Base-by-base conservation (phyloP, 1,140 invertebrate species). In the Papilio polyxenes region DNA sequence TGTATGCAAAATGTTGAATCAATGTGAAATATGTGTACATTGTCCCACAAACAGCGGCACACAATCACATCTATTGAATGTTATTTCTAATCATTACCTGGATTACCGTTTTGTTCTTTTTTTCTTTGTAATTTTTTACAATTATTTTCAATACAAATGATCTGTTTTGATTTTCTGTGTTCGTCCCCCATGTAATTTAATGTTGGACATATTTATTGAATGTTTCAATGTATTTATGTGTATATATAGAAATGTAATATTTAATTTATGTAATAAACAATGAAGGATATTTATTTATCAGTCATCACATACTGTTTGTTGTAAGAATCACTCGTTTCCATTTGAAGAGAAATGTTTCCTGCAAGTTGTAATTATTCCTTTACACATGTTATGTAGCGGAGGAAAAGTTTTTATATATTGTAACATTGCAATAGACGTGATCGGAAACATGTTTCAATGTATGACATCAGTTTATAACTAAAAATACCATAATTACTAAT, bases 111-210 rank as follows among this genome's bases (percentile, higher is more conserved):
- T 44, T 44, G 1, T 44, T 31, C 40, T 44, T 6, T 53, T 17
- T 53, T 53, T 53, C 10, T 53, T 53, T 53, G 15, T 17, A 15
- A 31, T 65, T 31, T 65, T 65, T 3, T 20, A 11, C 1, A 2
- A 4, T 31, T 10, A 11, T 31, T 23, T 65, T 65, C 10, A 31
- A 79, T n/a, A 48, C 4, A 44, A 44, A 80, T 72, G 51, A 65
- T 76, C 75, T 80, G 82, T 40, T 75, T 20, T 74, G 56, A 75
- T 53, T 40, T 75, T 51, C 23, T 56, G 75, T 56, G 56, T 53
- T 23, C 69, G 23, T 31, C 37, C 74, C 20, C 15, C n/a, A 7
- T 80, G 69, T 80, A 31, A 49, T 51, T 69, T 77, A 76, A 48
- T 76, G 15, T 51, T 48, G 51, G 37, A 76, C n/a, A 72, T 62